Base-by-base conservation (phyloP, 2,797 vertebrate genomes). In the Arctocebus calabarensis region DNA sequence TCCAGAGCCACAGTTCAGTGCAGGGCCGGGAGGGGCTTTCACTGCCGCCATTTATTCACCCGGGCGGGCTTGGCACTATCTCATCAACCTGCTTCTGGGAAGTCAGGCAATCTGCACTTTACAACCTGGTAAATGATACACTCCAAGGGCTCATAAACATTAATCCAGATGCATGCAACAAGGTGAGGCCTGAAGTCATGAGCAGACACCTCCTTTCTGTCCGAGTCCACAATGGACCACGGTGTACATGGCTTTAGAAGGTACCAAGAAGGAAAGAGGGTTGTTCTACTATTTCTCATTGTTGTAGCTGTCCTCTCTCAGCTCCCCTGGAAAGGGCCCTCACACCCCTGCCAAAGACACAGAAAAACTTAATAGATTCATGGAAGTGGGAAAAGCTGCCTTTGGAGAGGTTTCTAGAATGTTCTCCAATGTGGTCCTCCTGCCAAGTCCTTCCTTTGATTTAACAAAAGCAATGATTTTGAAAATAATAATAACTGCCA, bases 21-120 rank as follows among this genome's bases (percentile, higher is more conserved):
- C 40, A 19, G 55, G 88, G 22, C 70, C 32, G 4, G 66, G 55
- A 77, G 37, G 27, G 85, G 52, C 25, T 87, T 96, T 71, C 48
- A 11, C 66, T 43, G 64, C 10, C 11, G 57, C 84, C 90, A 57
- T n/a, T 95, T 61, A 70, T 88, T 96, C 66, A 95, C 85, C 75
- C 1, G 2, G 74, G 88, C 92, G 96, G 66, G 32, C 68, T 75
- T 14, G 25, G 37, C 29, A 11, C 79, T 59, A 43, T 68, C 88
- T 84, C 77, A 34, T 0, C 20, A 77, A 45, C 92, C 52, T 88
- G 88, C 93, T 94, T 91, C 92, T 88, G 75, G 87, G 95, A 85
- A 92, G 68, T 88, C 70, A 78, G 55, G 81, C 86, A 94, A 88
- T n/a, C 95, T 95, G 90, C 64, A 77, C 57, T 93, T 96, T 91